Evolutionary conservation across 2,797 vertebrate genomes (phyloP).

Genomic region (Ptychadena robeensis): DNA sequence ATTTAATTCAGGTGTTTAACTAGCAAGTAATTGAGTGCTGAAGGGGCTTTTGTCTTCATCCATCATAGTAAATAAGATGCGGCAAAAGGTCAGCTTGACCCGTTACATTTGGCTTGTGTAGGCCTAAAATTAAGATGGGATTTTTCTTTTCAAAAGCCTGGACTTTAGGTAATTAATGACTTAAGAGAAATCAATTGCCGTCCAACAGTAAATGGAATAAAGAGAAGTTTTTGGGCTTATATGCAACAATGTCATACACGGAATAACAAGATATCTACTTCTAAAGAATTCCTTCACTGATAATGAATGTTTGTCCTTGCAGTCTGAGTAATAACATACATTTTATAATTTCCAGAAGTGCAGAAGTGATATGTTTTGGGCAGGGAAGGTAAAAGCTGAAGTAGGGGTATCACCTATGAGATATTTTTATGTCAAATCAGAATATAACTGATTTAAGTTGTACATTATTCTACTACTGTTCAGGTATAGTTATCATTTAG

Average conservation of each 20-base stretch:
- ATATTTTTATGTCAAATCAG: too few relatives aligned
- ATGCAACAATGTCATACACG: background rate
- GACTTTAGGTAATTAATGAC: background rate
- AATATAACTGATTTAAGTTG: too few relatives aligned
- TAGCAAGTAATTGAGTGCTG: constrained; percentile 5
- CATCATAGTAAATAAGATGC: background rate
- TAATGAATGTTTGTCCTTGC: background rate
- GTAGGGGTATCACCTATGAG: too few relatives aligned
- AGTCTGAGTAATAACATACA: background rate
- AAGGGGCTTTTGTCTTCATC: background rate
- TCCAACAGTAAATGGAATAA: background rate
- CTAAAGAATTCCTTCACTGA: background rate
- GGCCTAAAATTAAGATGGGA: background rate
- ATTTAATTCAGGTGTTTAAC: constrained; percentile 37
- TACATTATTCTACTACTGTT: too few relatives aligned
- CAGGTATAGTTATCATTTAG: too few relatives aligned
- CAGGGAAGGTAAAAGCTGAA: too few relatives aligned
- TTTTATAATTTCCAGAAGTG: background rate
- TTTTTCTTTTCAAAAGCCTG: background rate
- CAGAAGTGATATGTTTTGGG: too few relatives aligned
- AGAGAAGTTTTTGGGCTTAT: background rate
- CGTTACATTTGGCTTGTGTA: background rate
- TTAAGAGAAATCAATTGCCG: background rate
- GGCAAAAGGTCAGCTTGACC: background rate
- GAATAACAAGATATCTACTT: background rate